Conservation (phyloP, 2,888 invertebrate species). For the Dynastes grantii region DNA sequence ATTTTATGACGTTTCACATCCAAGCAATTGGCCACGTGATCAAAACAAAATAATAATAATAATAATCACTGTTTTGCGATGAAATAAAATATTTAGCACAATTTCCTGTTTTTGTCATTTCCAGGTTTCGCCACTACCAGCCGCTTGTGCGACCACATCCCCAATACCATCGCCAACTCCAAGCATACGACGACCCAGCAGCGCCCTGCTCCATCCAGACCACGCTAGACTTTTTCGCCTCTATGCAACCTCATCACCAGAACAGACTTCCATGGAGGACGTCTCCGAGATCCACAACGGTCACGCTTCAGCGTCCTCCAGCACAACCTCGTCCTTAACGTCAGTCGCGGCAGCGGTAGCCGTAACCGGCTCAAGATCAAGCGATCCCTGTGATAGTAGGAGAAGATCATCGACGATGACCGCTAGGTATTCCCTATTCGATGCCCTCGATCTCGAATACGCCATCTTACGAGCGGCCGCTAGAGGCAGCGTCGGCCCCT, state of each 20-base stretch:
- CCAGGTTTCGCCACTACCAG: conserved; percentile 74
- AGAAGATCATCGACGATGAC: conserved; percentile 77
- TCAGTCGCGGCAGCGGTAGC: conserved; percentile 71
- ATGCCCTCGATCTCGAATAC: conserved; percentile 81
- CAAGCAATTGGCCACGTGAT: too few relatives aligned
- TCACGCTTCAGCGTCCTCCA: conserved; percentile 71
- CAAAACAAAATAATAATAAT: too few relatives aligned
- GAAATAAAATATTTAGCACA: too few relatives aligned
- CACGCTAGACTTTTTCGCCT: conserved; percentile 77
- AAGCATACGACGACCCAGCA: conserved; percentile 73
- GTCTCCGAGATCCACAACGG: conserved; percentile 66
- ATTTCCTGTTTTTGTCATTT: conserved; percentile 46
- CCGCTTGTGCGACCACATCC: conserved; percentile 64
- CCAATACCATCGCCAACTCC: conserved; percentile 67
- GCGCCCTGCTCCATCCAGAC: conserved; percentile 79
- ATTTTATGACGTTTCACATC: too few relatives aligned
- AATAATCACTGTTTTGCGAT: too few relatives aligned
- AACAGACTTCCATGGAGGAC: conserved; percentile 70
- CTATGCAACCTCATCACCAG: conserved; percentile 69
- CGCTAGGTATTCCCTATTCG: conserved; percentile 79
- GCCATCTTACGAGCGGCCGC: conserved; percentile 80
- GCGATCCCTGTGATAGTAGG: conserved; percentile 69
- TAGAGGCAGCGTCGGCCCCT: conserved; percentile 81
- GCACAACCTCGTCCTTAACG: conserved; percentile 74
- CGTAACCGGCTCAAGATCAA: conserved; percentile 61